These are phyloP conservation scores for Drosophila eohydei DNA, from an alignment of 2,888 invertebrate species.

Conservation along the genomic window DNA sequence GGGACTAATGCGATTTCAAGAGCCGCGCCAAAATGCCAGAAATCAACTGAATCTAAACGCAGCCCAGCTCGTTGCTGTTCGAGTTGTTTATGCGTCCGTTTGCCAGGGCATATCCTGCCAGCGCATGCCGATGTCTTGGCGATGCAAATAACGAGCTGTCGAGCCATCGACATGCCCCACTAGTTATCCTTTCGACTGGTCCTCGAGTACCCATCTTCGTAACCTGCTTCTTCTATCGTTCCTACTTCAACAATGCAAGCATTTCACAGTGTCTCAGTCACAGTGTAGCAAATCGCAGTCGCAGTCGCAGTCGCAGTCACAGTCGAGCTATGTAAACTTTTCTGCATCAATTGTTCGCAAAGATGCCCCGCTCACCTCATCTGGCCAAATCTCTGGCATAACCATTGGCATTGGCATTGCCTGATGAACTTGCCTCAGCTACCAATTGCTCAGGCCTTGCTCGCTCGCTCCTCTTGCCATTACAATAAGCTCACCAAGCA, in stretches of 20 bases:
- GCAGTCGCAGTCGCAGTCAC: conserved; percentile 15
- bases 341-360: conserved; percentile 72
- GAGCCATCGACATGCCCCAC: not conserved
- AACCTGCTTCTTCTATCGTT: too few relatives aligned
- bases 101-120: conserved; percentile 56
- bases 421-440: conserved; percentile 65
- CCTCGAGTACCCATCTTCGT: not conserved
- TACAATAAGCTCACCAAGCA: conserved; percentile 58
- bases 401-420: conserved; percentile 25
- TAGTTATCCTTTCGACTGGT: not conserved
- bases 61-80: conserved; percentile 18
- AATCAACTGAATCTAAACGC: conserved; percentile 77
- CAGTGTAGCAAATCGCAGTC: conserved; percentile 12
- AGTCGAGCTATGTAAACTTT: conserved; percentile 65
- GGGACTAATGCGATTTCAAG: conserved; percentile 74
- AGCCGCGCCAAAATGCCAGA: conserved; percentile 67
- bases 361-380: not conserved
- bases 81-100: conserved; percentile 53
- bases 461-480: conserved; percentile 25
- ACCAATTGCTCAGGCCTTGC: conserved; percentile 31
- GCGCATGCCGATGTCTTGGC: conserved; percentile 49
- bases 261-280: conserved; percentile 35
- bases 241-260: conserved; percentile 43
- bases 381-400: conserved; percentile 1
- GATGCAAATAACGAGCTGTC: conserved; percentile 73